Conservation (phyloP, 2,888 invertebrate species). For the Ametastegia equiseti region DNA sequence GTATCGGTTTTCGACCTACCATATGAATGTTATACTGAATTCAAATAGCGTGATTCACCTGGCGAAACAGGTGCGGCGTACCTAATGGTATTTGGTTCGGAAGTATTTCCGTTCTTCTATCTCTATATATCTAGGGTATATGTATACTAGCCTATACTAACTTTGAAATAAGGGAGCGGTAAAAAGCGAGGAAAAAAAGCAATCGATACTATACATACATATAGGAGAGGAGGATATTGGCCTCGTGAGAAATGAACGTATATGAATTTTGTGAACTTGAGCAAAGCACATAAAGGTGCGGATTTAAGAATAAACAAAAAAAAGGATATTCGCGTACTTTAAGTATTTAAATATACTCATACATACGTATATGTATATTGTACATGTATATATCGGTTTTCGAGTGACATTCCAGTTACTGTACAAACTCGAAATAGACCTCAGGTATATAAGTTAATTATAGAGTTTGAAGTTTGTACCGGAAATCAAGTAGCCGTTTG, state of each 20-base stretch:
- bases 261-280: too few species aligned
- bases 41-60: neutral
- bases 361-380: neutral
- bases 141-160: neutral
- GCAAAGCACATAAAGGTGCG: too few species aligned
- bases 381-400: neutral
- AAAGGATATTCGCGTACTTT: neutral
- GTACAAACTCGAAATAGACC: constrained; percentile 6
- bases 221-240: too few species aligned
- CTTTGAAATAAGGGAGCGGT: neutral
- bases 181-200: neutral
- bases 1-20: neutral
- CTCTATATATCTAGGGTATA: neutral
- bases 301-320: neutral
- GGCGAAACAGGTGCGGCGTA: neutral
- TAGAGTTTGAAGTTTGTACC: constrained; percentile 11
- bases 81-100: neutral
- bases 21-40: neutral
- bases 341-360: neutral
- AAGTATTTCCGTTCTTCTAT: neutral
- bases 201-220: too few species aligned
- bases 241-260: neutral
- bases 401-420: constrained; percentile 8
- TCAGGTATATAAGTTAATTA: constrained; percentile 7
- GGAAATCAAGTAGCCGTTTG: constrained; percentile 1